A percentile compares a stretch with the other conserved stretches of the same genome.
These are phyloP conservation scores for Noctuana brunneofusca DNA, from an alignment of 2,888 invertebrate genomes.

Conservation along the genomic window DNA sequence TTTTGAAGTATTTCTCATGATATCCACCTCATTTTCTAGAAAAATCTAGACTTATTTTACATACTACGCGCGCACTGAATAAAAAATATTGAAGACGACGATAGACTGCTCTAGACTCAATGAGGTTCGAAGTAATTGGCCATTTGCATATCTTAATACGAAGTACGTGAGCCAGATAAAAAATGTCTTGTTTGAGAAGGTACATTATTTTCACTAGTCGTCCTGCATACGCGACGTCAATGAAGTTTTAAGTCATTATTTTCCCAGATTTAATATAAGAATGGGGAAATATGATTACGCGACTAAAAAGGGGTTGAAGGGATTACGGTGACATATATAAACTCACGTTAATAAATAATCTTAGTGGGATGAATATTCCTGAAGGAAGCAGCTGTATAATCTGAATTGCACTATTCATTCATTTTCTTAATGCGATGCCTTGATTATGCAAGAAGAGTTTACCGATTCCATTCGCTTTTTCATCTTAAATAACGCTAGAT, in stretches of 20 bases:
- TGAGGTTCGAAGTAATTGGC: conserved; percentile 36
- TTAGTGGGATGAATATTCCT: neutral
- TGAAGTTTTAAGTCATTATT: conserved; percentile 34
- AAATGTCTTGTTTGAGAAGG: conserved; percentile 25
- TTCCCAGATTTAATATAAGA: neutral
- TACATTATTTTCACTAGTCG: conserved; percentile 17
- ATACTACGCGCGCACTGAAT: conserved; percentile 7
- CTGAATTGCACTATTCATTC: conserved; percentile 25
- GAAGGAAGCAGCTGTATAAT: conserved; percentile 8
- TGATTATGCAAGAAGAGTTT: conserved; percentile 24
- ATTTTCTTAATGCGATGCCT: conserved; percentile 28
- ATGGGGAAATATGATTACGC: neutral
- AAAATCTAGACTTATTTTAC: conserved; percentile 22
- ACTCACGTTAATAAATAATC: neutral
- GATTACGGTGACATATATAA: too few relatives aligned
- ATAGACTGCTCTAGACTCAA: conserved; percentile 25
- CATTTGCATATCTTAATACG: conserved; percentile 39
- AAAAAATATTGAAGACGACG: conserved; percentile 18
- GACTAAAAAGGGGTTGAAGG: too few relatives aligned
- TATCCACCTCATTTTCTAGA: neutral
- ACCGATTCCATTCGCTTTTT: conserved; percentile 21
- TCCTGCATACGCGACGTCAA: conserved; percentile 19
- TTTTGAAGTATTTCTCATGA: too few relatives aligned
- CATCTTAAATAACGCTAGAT: conserved; percentile 15
- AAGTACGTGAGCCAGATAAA: conserved; percentile 27